phyloP scores from a whole-genome alignment of 92 coral and sea anemone species.

The Zoanthus sociatus region DNA sequence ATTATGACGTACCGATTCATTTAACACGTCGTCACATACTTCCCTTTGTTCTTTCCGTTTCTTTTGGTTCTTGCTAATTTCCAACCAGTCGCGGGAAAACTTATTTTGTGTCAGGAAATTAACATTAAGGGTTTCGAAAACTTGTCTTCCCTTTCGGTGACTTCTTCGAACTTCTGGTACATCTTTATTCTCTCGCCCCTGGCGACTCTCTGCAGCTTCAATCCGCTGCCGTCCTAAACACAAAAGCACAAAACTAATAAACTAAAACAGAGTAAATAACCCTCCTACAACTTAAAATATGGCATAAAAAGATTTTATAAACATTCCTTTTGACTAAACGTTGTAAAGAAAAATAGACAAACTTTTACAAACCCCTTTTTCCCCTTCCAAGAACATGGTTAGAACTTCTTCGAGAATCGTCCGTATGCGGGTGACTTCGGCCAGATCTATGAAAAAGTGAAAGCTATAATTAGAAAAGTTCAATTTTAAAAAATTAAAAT shows the following conservation, averaged over 20 bases:
- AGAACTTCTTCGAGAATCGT: not conserved
- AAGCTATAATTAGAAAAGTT: no score
- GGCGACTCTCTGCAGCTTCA: not conserved
- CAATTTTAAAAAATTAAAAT: not conserved
- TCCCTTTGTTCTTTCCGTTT: constrained; percentile 54
- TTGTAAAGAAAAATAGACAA: no score
- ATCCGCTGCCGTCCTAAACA: constrained; percentile 13
- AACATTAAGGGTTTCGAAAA: constrained; percentile 89
- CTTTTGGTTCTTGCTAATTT: constrained; percentile 44
- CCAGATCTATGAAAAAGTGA: not conserved
- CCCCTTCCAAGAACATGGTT: constrained; percentile 23
- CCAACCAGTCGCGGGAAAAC: constrained; percentile 70
- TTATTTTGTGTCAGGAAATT: constrained; percentile 80
- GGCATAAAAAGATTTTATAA: not conserved
- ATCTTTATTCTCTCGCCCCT: constrained; percentile 43
- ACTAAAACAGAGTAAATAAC: not conserved
- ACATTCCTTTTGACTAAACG: no score
- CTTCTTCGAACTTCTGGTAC: constrained; percentile 82
- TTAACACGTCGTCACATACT: constrained; percentile 59
- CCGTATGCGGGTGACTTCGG: not conserved
- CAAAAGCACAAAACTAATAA: not conserved
- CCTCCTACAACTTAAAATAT: not conserved
- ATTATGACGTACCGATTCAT: constrained; percentile 74
- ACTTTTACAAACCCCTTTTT: constrained; percentile 24
- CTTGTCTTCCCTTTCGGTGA: constrained; percentile 83